Conservation (phyloP, 2,113 vertebrate genomes). For the Opisthocomus hoazin region DNA sequence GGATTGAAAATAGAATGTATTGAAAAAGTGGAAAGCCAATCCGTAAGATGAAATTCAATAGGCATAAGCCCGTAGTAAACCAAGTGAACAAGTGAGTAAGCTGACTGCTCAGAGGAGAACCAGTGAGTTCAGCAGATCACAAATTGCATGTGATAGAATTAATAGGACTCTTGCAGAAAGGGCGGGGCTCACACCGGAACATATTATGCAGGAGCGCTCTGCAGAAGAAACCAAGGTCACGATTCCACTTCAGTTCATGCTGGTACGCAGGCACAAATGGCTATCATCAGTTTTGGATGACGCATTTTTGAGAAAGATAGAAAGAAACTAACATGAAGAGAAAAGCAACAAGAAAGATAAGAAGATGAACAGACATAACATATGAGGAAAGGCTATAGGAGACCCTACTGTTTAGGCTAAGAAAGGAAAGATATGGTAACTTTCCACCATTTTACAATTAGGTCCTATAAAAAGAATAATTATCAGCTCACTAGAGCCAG, state of each 20-base stretch:
- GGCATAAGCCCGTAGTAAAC: background rate
- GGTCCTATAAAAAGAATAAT: background rate
- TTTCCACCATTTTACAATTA: background rate
- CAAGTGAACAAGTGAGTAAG: background rate
- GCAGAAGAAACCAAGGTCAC: background rate
- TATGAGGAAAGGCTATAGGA: background rate
- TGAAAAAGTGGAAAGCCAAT: background rate
- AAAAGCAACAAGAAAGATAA: background rate
- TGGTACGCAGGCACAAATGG: background rate
- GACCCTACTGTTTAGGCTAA: background rate
- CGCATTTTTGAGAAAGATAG: background rate
- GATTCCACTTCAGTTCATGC: background rate
- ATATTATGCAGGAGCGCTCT: fast-evolving
- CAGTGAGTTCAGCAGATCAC: background rate
- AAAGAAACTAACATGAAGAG: background rate
- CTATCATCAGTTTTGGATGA: background rate
- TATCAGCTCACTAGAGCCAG: background rate
- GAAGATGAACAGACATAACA: background rate
- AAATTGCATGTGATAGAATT: background rate
- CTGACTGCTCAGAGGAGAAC: background rate
- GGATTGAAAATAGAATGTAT: background rate
- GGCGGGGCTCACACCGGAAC: background rate
- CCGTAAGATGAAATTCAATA: background rate
- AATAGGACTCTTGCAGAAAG: background rate
- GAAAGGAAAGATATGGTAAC: background rate